phyloP scores from a whole-genome alignment of 2,797 vertebrate species.

The Pangasius sanitwongsei region DNA sequence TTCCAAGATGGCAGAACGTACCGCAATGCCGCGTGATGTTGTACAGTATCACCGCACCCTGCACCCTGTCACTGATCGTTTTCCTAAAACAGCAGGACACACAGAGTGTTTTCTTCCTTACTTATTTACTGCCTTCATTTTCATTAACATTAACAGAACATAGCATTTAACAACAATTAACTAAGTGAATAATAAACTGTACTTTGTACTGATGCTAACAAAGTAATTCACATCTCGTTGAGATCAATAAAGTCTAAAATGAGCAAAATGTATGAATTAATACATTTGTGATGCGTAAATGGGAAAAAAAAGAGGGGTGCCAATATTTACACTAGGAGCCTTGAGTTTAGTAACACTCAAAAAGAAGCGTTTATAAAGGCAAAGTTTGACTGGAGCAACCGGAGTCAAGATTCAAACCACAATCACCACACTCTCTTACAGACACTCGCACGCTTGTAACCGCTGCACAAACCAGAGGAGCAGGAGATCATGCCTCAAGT shows the following conservation, averaged over 20 bases:
- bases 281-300: background rate
- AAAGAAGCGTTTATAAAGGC: too few species aligned
- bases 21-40: too few species aligned
- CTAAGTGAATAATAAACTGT: background rate
- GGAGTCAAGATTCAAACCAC: too few species aligned
- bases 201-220: background rate
- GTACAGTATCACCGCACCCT: background rate
- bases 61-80: background rate
- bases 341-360: too few species aligned
- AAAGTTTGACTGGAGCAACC: too few species aligned
- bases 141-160: background rate
- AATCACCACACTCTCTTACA: too few species aligned
- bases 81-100: background rate
- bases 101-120: background rate
- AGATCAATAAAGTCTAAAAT: background rate
- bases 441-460: too few species aligned
- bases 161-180: too few species aligned
- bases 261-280: background rate
- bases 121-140: background rate
- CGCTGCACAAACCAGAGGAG: too few species aligned
- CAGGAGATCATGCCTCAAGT: rapidly evolving
- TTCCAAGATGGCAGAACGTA: background rate
- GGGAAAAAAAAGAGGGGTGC: background rate
- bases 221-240: background rate
- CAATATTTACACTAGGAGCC: background rate